Evolutionary conservation across 2,888 invertebrate genomes (phyloP), one percentile per base, ranked within the genome.

Genomic region (Athalia rosae): DNA sequence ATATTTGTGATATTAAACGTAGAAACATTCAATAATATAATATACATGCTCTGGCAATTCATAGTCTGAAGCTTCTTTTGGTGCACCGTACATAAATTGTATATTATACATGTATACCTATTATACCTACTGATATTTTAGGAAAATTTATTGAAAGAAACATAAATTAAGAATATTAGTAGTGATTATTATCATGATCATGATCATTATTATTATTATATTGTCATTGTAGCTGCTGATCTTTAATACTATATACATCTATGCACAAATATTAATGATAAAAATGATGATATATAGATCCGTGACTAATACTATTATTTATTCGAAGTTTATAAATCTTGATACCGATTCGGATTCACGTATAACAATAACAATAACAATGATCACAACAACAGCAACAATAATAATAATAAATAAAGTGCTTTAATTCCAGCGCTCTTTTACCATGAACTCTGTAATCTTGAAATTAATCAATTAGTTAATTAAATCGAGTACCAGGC

Each of bases 1-100:
- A 77, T 78, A 80, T 78, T 80, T 79, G 80, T 80, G 81, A 81
- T 80, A 81, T 78, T 74, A 74, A 28, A 74, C 50, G 74, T 74
- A 74, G 74, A 15, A 71, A 74, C 61, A 74, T 74, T 74, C 47
- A 62, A 74, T 74, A 74, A 61, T 74, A 61, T 74, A 43, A 62
- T 11, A 41, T 41, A 61, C 45, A 62, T 61, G 74, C 74, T 74
- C 61, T 59, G 47, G 61, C 50, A 7, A 61, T 61, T 62, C 61
- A 74, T 74, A 74, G 61, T 61, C 47, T 62, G 61, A 61, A 74
- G 61, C 74, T 74, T 61, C 74, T 45, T 58, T 74, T 74, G 48
- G 28, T 62, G 53, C 28, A 43, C 45, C 71, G 45, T 45, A 48
- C 3, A 67, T 28, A 50, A 67, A 53, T 67, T 50, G 53, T 28